These are phyloP conservation scores for Recurvirostra avosetta DNA, from an alignment of 2,113 vertebrate genomes.

Conservation along the genomic window DNA sequence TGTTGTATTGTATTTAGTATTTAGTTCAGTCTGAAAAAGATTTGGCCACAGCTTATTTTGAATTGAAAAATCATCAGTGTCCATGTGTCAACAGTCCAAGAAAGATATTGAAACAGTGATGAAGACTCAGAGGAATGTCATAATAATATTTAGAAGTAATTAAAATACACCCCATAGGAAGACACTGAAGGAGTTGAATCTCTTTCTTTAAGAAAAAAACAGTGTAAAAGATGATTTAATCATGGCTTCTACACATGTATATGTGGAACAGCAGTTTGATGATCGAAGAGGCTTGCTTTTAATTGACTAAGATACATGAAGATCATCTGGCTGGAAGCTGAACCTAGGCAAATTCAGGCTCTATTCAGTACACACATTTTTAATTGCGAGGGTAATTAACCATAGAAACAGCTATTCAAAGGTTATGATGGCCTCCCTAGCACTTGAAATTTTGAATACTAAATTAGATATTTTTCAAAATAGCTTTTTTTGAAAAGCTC, in stretches of 20 bases:
- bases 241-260: neutral
- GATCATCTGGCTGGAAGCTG: neutral
- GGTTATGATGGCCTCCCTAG: constrained; percentile 16
- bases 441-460: constrained; percentile 39
- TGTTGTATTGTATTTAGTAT: neutral
- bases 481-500: neutral
- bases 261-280: neutral
- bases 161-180: neutral
- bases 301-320: constrained; percentile 15
- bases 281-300: neutral
- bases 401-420: constrained; percentile 36
- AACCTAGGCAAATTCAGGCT: constrained; percentile 7
- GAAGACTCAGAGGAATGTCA: neutral
- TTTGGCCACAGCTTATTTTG: neutral
- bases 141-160: neutral
- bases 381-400: constrained; percentile 11
- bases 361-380: constrained; percentile 27
- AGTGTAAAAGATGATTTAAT: neutral
- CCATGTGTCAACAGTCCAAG: neutral
- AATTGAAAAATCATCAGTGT: neutral
- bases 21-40: neutral
- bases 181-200: neutral
- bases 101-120: neutral
- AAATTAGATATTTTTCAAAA: constrained; percentile 2
- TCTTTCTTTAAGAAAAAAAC: neutral